Evolutionary conservation across 2,113 vertebrate genomes (phyloP).

Genomic region (Oenanthe melanoleuca): DNA sequence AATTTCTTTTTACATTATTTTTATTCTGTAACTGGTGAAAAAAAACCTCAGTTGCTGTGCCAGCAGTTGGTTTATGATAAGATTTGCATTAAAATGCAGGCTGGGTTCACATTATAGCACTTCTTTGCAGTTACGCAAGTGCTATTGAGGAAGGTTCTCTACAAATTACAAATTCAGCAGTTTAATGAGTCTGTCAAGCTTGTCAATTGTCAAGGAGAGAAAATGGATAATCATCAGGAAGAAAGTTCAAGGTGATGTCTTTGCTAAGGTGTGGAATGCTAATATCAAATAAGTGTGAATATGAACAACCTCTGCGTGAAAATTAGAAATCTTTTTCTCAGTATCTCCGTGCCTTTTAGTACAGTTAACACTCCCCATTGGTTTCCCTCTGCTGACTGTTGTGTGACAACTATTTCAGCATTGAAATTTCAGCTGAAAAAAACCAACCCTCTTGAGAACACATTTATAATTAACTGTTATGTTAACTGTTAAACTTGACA

Average conservation of each 20-base stretch:
- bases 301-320: not conserved
- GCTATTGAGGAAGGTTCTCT: conserved; percentile 26
- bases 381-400: not conserved
- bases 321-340: not conserved
- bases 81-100: conserved; percentile 47
- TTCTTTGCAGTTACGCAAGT: conserved; percentile 40
- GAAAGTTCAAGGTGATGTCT: conserved; percentile 72
- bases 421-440: not conserved
- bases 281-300: conserved; percentile 51
- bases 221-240: conserved; percentile 53
- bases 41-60: not conserved
- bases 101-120: conserved; percentile 25
- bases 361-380: not conserved
- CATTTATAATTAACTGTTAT: conserved; percentile 28
- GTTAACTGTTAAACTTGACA: conserved; percentile 19
- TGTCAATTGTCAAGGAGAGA: conserved; percentile 70
- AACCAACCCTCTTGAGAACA: not conserved
- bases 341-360: not conserved
- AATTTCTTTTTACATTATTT: not conserved
- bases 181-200: conserved; percentile 69
- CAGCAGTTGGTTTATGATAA: conserved; percentile 28
- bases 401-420: conserved; percentile 29
- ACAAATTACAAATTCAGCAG: conserved; percentile 60
- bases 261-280: conserved; percentile 55
- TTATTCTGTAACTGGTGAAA: not conserved